These are phyloP conservation scores for Meghimatium bilineatum DNA, from an alignment of 2,888 invertebrate species.

Conservation along the genomic window DNA sequence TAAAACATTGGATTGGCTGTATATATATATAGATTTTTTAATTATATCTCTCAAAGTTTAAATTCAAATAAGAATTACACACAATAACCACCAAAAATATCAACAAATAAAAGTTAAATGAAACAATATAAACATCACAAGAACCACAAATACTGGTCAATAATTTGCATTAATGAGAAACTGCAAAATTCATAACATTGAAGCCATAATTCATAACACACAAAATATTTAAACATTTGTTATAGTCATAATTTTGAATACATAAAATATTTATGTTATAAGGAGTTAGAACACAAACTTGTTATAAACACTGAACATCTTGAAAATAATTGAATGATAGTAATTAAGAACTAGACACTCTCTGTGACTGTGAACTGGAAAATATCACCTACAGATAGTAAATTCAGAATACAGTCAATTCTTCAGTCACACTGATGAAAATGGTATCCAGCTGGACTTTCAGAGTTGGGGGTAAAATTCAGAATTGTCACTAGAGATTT, in stretches of 20 bases:
- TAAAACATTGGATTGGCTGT: neutral
- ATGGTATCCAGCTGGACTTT: no score
- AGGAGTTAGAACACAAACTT: neutral
- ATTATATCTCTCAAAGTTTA: neutral
- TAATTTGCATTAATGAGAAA: conserved; percentile 14
- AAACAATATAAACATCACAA: neutral
- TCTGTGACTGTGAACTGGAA: no score
- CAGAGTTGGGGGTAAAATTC: no score
- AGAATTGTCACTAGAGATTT: no score
- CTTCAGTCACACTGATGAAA: no score
- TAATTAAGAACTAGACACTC: no score
- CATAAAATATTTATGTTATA: no score
- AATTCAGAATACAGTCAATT: no score
- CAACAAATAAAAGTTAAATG: neutral
- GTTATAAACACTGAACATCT: neutral
- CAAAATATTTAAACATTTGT: neutral
- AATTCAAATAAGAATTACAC: neutral
- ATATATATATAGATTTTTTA: neutral
- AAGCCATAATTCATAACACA: neutral
- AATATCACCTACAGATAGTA: no score
- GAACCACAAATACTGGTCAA: neutral
- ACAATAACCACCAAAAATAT: conserved; percentile 10
- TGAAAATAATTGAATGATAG: no score
- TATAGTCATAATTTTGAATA: no score
- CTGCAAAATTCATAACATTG: neutral